Conservation (phyloP, 2,888 invertebrate genomes). For the Teleiodes luculella region DNA sequence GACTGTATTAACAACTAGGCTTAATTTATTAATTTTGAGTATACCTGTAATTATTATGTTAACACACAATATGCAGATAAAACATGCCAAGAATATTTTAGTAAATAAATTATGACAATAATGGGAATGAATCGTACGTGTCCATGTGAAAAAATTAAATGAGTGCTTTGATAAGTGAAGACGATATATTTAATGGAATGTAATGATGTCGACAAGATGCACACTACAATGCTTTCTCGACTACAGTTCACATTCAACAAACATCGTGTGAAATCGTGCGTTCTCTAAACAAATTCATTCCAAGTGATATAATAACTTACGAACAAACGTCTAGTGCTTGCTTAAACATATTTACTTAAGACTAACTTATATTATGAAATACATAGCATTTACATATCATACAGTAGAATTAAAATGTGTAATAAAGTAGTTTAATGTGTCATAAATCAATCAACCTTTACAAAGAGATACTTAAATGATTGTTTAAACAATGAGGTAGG, state of each 20-base stretch:
- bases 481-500: not conserved
- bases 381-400: not conserved
- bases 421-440: not conserved
- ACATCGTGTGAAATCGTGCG: slow-evolving; percentile 38
- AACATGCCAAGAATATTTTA: not conserved
- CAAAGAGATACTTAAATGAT: not conserved
- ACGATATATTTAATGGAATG: not conserved
- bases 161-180: not conserved
- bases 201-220: slow-evolving; percentile 37
- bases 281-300: slow-evolving; percentile 30
- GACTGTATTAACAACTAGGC: slow-evolving; percentile 1
- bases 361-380: not conserved
- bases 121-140: not conserved
- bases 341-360: not conserved
- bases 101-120: not conserved
- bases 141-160: no score
- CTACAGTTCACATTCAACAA: slow-evolving; percentile 74
- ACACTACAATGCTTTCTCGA: slow-evolving; percentile 55
- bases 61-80: not conserved
- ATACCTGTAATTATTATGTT: no score
- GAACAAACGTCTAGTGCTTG: slow-evolving; percentile 1
- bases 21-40: slow-evolving; percentile 11
- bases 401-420: not conserved
- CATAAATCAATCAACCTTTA: not conserved
- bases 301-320: slow-evolving; percentile 1